These are phyloP conservation scores for Brevipalpus yothersi DNA, from an alignment of 1,140 invertebrate species.

Conservation along the genomic window DNA sequence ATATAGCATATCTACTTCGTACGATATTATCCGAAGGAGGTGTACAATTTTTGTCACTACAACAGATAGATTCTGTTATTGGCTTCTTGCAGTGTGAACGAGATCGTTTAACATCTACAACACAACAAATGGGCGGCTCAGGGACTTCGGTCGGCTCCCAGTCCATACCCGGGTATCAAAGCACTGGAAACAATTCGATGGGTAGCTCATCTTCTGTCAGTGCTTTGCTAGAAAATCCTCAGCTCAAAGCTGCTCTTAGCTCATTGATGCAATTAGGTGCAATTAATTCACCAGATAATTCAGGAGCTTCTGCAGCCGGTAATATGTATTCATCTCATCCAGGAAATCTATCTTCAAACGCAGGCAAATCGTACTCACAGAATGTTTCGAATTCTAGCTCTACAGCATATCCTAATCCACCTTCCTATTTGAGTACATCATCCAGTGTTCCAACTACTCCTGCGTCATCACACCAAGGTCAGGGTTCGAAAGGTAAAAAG, in stretches of 20 bases:
- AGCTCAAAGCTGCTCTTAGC: conserved; percentile 5
- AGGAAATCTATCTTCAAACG: too few relatives aligned
- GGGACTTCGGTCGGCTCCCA: neutral
- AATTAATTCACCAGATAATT: neutral
- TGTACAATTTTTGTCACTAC: conserved; percentile 2
- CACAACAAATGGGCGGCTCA: neutral
- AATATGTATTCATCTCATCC: neutral
- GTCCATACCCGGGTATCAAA: neutral
- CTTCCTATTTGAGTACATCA: neutral
- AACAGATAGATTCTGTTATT: conserved; percentile 4
- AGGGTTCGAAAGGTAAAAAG: neutral
- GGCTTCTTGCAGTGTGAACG: conserved; percentile 1
- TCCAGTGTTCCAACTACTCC: neutral
- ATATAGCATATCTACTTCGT: conserved; percentile 2
- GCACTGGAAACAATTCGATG: neutral
- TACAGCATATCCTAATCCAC: neutral
- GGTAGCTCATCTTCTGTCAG: neutral
- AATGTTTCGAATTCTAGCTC: neutral
- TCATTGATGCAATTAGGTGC: conserved; percentile 4
- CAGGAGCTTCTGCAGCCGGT: too few relatives aligned
- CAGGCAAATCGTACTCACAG: neutral
- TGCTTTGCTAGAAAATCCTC: conserved; percentile 5
- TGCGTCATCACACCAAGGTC: neutral
- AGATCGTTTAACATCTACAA: neutral
- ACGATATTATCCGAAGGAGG: neutral